A percentile compares a stretch with the other conserved stretches of the same genome.
Evolutionary conservation across 2,888 invertebrate species (phyloP).

Genomic region (Campoplex capitator): DNA sequence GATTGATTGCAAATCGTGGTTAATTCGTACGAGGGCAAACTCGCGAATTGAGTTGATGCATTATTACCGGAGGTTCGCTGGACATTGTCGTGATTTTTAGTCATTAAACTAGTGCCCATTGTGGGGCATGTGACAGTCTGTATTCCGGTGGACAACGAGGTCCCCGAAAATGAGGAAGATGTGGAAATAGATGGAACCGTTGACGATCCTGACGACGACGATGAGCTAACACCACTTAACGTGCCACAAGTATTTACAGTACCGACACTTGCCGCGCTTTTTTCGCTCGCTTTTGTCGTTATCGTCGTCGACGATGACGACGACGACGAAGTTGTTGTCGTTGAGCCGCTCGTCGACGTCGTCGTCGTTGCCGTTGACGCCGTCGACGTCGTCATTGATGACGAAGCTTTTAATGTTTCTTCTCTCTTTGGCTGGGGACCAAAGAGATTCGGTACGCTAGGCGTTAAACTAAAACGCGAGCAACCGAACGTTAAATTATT

Average conservation of each 20-base stretch:
- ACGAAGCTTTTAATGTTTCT: constrained; percentile 28
- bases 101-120: constrained; percentile 51
- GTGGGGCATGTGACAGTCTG: constrained; percentile 42
- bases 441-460: constrained; percentile 76
- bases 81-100: constrained; percentile 53
- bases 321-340: constrained; percentile 43
- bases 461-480: constrained; percentile 80
- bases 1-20: constrained; percentile 40
- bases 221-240: constrained; percentile 72
- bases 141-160: constrained; percentile 59
- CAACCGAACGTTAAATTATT: constrained; percentile 75
- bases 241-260: constrained; percentile 74
- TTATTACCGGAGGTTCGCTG: constrained; percentile 43
- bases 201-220: constrained; percentile 70
- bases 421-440: constrained; percentile 69
- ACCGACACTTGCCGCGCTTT: constrained; percentile 75
- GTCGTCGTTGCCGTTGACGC: constrained; percentile 38
- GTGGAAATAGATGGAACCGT: constrained; percentile 58
- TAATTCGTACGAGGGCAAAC: constrained; percentile 50
- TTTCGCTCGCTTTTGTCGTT: constrained; percentile 72
- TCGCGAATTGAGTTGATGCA: constrained; percentile 54
- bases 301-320: constrained; percentile 74
- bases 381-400: constrained; percentile 58
- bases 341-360: constrained; percentile 29
- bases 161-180: constrained; percentile 59